Base-by-base conservation (phyloP, 1,140 invertebrate species). In the Matsumurasca onukii region DNA sequence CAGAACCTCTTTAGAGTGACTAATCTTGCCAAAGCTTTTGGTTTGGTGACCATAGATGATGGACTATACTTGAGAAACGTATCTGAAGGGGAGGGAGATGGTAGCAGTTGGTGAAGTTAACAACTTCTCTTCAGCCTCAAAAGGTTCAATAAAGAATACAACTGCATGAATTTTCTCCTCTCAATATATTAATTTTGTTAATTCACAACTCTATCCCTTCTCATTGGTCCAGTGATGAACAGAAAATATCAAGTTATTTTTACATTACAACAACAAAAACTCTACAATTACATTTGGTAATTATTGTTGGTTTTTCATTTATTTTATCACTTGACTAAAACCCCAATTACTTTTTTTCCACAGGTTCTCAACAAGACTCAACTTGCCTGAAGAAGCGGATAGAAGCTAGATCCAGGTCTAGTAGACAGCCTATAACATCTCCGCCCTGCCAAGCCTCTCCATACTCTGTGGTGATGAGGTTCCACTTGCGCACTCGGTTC, bases 401-500 rank as follows among this genome's bases (percentile, higher is more conserved):
- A 25, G 71, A 74, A 31, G 88, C 88, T 22, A 85, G 79, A 70
- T 94, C 90, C 76, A 93, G 80, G 77, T 95, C 91, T 24, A 94
- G 80, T 52, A 87, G 86, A 75, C 90, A 90, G 0, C 88, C 89
- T 69, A 94, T 92, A 17, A 94, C 87, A 80, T 95, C 92, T 9
- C 92, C 92, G 51, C 86, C 85, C 66, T 91, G 79, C 91, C 91
- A 94, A 17, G 85, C 80, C 73, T 91, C 88, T 13, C 92, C 92
- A 76, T 94, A 95, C 76, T 88, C 88, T 34, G 85, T 82, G 0
- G 90, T 89, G 2, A 84, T 84, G 1, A 91, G 85, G 75, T 94
- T 93, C 92, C 92, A 95, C 74, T 91, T 91, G 69, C 89, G 82
- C 1, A 92, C 80, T 67, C 91, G 83, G 74, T 89, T 91, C 0